Conservation (phyloP, 2,888 invertebrate genomes). For the Thera obeliscata region DNA sequence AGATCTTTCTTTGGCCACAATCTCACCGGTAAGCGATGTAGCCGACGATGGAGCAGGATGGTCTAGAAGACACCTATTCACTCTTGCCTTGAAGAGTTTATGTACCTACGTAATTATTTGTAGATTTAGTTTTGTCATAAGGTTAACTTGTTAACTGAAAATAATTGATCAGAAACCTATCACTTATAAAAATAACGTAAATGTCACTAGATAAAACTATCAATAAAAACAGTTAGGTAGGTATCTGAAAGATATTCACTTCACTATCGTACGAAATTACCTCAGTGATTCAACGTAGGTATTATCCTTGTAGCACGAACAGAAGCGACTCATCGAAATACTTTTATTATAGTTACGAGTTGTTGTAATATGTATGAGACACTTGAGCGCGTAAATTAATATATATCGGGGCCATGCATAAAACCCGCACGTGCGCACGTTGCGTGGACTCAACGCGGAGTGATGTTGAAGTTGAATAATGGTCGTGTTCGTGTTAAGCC, state of each 20-base stretch:
- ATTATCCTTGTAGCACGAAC: constrained; percentile 27
- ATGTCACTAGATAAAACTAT: constrained; percentile 6
- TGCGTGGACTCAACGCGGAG: constrained; percentile 14
- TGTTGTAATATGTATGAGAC: constrained; percentile 22
- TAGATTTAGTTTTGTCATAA: no score
- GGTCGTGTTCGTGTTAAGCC: no score
- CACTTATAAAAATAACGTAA: not conserved
- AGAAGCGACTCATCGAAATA: constrained; percentile 12
- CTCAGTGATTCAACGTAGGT: constrained; percentile 20
- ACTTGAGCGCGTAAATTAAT: constrained; percentile 23
- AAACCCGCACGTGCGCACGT: constrained; percentile 14
- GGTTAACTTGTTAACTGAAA: no score
- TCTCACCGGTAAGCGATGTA: no score
- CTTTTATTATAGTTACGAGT: constrained; percentile 30
- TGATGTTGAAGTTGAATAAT: not conserved
- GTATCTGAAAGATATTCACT: not conserved
- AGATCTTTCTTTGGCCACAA: no score
- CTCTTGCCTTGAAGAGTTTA: no score
- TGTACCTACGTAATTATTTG: no score
- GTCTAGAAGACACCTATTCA: no score
- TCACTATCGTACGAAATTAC: constrained; percentile 15
- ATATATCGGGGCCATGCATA: no score
- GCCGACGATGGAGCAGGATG: no score
- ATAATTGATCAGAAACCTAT: not conserved
- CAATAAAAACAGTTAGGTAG: not conserved